Evolutionary conservation across 2,113 vertebrate genomes (phyloP).

Genomic region (Aptenodytes forsteri): DNA sequence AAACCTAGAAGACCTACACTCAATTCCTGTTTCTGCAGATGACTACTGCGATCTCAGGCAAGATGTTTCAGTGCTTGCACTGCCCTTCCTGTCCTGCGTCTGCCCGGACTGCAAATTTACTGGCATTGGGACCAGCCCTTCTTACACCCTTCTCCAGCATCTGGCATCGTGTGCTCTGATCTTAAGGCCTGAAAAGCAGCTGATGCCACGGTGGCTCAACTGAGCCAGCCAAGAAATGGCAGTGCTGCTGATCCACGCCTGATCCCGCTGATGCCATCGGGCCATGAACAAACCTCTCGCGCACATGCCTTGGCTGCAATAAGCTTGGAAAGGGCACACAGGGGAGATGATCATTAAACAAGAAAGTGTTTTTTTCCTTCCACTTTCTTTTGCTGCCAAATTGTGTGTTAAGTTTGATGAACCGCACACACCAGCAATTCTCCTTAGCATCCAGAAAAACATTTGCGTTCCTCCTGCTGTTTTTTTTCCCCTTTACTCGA

Average conservation of each 20-base stretch:
- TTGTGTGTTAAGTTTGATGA: neutral
- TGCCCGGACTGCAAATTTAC: too few relatives aligned
- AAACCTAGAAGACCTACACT: neutral
- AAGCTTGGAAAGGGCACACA: neutral
- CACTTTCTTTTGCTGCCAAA: neutral
- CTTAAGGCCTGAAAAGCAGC: neutral
- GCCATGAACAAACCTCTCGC: neutral
- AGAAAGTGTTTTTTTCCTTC: neutral
- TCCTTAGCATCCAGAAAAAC: neutral
- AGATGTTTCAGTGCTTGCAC: neutral
- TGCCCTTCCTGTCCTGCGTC: neutral
- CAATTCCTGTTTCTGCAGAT: neutral
- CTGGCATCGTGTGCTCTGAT: neutral
- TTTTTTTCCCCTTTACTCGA: neutral
- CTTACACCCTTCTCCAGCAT: neutral
- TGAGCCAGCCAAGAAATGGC: neutral
- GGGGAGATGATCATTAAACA: neutral
- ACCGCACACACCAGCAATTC: neutral
- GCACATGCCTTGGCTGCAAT: neutral
- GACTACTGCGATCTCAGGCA: too few relatives aligned
- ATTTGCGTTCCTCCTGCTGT: neutral
- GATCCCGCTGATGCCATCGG: accelerated
- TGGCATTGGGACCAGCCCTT: neutral
- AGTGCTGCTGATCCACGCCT: neutral
- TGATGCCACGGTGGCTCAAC: accelerated